Percentiles rank a stretch among this genome's conserved stretches.
Conservation (phyloP, 2,888 invertebrate genomes). For the Caenorhabditis sp. region DNA sequence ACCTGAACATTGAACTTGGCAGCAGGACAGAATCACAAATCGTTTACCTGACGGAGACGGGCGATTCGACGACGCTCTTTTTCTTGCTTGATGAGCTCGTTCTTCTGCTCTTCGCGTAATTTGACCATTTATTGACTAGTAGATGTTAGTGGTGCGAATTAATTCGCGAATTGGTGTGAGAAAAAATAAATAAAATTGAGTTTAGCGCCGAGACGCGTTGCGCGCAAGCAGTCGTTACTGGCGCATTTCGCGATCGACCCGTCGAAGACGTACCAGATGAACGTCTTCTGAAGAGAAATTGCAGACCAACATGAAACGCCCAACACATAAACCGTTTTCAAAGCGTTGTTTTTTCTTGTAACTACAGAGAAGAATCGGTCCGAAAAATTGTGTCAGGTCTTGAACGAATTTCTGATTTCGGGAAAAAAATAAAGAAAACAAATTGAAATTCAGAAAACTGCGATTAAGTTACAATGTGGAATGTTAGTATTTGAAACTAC, state of each 20-base stretch:
- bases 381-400: no score
- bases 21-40: not conserved
- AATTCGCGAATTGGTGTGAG: not conserved
- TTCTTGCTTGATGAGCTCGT: slow-evolving; percentile 60
- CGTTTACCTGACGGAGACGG: slow-evolving; percentile 64
- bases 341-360: no score
- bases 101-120: slow-evolving; percentile 61
- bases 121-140: slow-evolving; percentile 30
- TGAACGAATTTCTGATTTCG: no score
- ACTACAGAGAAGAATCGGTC: no score
- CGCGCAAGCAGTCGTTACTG: not conserved
- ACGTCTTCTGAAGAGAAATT: no score
- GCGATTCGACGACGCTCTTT: slow-evolving; percentile 63
- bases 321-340: no score
- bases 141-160: slow-evolving; percentile 7
- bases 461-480: no score
- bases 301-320: no score
- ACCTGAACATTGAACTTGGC: slow-evolving; percentile 55
- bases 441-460: no score
- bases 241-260: no score
- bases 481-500: no score
- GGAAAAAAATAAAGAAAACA: no score
- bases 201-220: slow-evolving; percentile 6
- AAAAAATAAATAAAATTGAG: slow-evolving; percentile 19
- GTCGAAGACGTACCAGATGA: not conserved